Percentiles rank a stretch among this genome's conserved stretches.
Evolutionary conservation across 2,888 invertebrate species (phyloP).

Genomic region (Eupsilia transversa): DNA sequence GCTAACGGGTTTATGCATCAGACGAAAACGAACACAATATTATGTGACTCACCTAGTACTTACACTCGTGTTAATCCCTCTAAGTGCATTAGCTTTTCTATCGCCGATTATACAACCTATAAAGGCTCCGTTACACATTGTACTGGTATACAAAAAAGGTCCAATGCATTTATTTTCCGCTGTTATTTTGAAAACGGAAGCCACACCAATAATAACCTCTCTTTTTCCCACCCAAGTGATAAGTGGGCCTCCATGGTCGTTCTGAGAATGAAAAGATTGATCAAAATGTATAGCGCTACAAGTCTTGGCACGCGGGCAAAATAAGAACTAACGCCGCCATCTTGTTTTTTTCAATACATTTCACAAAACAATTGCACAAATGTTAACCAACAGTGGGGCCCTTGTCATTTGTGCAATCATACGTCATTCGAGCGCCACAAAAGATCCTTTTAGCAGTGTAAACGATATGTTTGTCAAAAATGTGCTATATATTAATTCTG

Average conservation of each 20-base stretch:
- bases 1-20: neutral
- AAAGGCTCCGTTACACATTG: slow-evolving; percentile 75
- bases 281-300: neutral
- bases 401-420: too few relatives aligned
- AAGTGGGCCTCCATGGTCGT: slow-evolving; percentile 81
- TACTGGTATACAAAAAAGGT: slow-evolving; percentile 79
- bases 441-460: neutral
- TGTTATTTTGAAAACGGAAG: slow-evolving; percentile 75
- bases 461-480: neutral
- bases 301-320: neutral
- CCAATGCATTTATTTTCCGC: slow-evolving; percentile 67
- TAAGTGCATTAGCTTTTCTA: slow-evolving; percentile 2
- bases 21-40: neutral
- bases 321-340: neutral
- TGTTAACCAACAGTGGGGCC: neutral
- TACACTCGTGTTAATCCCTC: slow-evolving; percentile 4
- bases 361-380: neutral
- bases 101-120: slow-evolving; percentile 73
- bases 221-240: slow-evolving; percentile 73
- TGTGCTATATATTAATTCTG: neutral
- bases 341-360: neutral
- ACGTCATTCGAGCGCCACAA: neutral
- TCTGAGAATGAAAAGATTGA: slow-evolving; percentile 64
- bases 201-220: slow-evolving; percentile 76
- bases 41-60: slow-evolving; percentile 20